A percentile compares a stretch with the other conserved stretches of the same genome.
Conservation (phyloP, 2,888 invertebrate genomes). For the Drosophila prostipennis region DNA sequence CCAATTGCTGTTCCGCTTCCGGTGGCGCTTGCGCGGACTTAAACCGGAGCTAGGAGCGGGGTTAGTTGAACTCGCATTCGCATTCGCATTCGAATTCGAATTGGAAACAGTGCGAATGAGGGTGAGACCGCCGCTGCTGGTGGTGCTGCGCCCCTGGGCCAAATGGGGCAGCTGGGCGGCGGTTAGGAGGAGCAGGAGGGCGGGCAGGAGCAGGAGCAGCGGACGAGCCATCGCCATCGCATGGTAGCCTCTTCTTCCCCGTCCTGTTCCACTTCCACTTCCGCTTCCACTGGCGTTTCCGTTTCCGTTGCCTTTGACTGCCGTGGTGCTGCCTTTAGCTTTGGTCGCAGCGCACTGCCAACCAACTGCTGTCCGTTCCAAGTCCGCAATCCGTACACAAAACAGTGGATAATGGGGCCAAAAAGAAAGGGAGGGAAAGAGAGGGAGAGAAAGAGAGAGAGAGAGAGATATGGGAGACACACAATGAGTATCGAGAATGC, state of each 20-base stretch:
- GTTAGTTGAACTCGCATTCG: no score
- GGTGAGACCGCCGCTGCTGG: slow-evolving; percentile 62
- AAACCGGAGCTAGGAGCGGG: no score
- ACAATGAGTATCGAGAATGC: slow-evolving; percentile 27
- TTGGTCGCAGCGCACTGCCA: slow-evolving; percentile 77
- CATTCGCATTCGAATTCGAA: no score
- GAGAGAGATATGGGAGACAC: slow-evolving; percentile 15
- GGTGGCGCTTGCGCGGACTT: slow-evolving; percentile 73
- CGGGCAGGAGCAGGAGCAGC: slow-evolving; percentile 50
- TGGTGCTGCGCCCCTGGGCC: slow-evolving; percentile 30
- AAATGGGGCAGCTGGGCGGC: slow-evolving; percentile 40
- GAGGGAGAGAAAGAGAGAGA: background rate
- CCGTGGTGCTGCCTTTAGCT: slow-evolving; percentile 74
- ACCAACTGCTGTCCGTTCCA: slow-evolving; percentile 63
- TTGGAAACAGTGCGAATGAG: slow-evolving; percentile 31
- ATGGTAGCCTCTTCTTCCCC: slow-evolving; percentile 36
- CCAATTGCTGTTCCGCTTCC: slow-evolving; percentile 81
- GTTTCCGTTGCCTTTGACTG: slow-evolving; percentile 46
- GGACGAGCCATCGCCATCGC: slow-evolving; percentile 66
- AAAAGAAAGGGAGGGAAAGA: no score
- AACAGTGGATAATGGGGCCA: no score
- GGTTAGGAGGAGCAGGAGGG: slow-evolving; percentile 61
- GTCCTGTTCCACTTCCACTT: slow-evolving; percentile 38
- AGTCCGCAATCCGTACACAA: background rate
- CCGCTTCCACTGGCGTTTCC: slow-evolving; percentile 18